These are phyloP conservation scores for Nesoenas mayeri DNA, from an alignment of 2,113 vertebrate genomes.

Conservation along the genomic window DNA sequence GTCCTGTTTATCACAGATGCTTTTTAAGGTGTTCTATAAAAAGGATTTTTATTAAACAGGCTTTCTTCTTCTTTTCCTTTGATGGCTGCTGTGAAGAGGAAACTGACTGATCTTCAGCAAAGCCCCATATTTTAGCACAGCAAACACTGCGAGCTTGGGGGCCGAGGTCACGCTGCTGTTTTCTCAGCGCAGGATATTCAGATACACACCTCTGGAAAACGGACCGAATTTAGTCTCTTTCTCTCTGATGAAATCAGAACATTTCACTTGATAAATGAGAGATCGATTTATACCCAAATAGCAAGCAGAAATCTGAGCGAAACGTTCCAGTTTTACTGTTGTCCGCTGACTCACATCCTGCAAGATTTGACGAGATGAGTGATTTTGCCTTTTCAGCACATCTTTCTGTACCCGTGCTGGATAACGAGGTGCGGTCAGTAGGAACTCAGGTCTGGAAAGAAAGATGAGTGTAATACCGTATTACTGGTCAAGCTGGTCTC, in stretches of 20 bases:
- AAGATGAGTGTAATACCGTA: not conserved
- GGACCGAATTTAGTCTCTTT: not conserved
- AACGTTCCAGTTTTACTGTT: not conserved
- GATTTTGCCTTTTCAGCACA: constrained; percentile 7
- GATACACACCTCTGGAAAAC: not conserved
- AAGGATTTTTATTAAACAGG: constrained; percentile 35
- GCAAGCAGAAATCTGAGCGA: not conserved
- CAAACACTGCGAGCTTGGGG: not conserved
- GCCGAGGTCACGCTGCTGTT: constrained; percentile 17
- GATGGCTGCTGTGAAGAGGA: constrained; percentile 51
- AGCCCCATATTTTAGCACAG: constrained; percentile 13
- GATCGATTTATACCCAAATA: not conserved
- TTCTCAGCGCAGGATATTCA: not conserved
- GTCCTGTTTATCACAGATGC: constrained; percentile 45
- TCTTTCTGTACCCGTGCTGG: not conserved
- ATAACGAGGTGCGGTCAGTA: not conserved
- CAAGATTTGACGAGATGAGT: not conserved
- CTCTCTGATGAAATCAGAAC: constrained; percentile 27
- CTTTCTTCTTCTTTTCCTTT: constrained; percentile 38
- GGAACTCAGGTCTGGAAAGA: not conserved
- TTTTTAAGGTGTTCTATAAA: constrained; percentile 35
- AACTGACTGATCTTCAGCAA: constrained; percentile 39
- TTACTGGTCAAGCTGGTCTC: not conserved
- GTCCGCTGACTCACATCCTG: not conserved
- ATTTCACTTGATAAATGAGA: not conserved